Evolutionary conservation across 2,888 invertebrate species (phyloP), one percentile per base, ranked within the genome.

Genomic region (Watsonalla binaria): DNA sequence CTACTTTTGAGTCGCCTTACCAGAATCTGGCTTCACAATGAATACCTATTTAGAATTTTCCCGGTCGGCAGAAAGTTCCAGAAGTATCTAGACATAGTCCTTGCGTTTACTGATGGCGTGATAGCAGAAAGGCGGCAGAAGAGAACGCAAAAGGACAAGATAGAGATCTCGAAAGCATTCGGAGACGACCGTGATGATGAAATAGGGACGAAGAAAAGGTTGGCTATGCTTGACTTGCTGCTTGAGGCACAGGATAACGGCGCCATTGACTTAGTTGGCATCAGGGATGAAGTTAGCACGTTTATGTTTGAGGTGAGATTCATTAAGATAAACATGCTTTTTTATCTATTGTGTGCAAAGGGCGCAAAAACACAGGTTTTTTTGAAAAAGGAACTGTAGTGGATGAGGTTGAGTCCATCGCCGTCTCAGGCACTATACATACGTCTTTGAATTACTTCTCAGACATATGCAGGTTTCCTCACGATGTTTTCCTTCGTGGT

Each of bases 271-370:
- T 83, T 93, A 60, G 81, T 92, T 47, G 94, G 94, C 42, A 93
- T 95, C 54, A 86, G 93, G 51, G 94, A 94, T 68, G 94, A 95
- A 84, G 94, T 95, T 0, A 93, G 95, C 65, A 95, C 95, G 0
- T 94, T 95, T 66, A 94, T 95, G 93, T 95, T 95, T 82, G 94
- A 93, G 77, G 93, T 93, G 70, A 74, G 72, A 8, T 24, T 47
- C 45, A 54, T 2, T 6, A 47, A 46, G 33, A 24, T 24, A 24
- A 24, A 24, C 24, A 24, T 24, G 24, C 24, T 24, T 24, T 1
- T 24, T 24, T 24, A 24, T 4, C 24, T 24, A 24, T 24, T 24
- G 4, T 24, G 2, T 24, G 24, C 24, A 24, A 24, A 24, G 24
- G 24, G 2, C 24, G 4, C 24, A 24, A 2, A 24, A 24, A 24